Conservation (phyloP, 1,140 invertebrate genomes). For the Nasonia giraulti region DNA sequence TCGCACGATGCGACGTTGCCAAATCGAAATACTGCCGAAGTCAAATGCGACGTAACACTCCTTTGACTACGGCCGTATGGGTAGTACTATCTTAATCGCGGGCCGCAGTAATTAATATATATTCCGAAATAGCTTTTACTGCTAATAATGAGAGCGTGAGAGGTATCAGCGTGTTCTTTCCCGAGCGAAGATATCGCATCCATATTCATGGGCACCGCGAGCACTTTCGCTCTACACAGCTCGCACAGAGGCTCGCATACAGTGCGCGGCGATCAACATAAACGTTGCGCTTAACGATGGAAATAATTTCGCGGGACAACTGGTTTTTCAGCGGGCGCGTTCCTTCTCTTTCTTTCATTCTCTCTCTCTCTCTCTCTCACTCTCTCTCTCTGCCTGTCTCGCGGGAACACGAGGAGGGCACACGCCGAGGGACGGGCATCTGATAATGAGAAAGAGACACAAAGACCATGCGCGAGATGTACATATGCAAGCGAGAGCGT, state of each 20-base stretch:
- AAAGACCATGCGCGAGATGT: neutral
- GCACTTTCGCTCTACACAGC: neutral
- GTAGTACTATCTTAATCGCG: neutral
- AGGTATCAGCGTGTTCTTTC: neutral
- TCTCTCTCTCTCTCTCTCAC: too few species aligned
- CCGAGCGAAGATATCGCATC: constrained; percentile 53
- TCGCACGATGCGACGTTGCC: too few species aligned
- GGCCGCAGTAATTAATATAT: constrained; percentile 25
- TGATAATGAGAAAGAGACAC: constrained; percentile 19
- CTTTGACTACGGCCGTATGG: too few species aligned
- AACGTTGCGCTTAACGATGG: constrained; percentile 66
- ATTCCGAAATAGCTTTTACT: constrained; percentile 15
- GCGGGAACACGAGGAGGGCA: neutral
- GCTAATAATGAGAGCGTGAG: neutral
- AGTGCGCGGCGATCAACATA: constrained; percentile 61
- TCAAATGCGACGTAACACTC: too few species aligned
- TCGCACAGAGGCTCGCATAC: neutral
- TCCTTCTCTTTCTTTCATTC: neutral
- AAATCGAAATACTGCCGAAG: too few species aligned
- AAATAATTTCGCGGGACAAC: constrained; percentile 65
- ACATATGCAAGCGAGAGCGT: neutral
- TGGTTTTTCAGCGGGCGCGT: constrained; percentile 54
- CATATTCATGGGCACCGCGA: constrained; percentile 61
- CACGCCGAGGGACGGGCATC: neutral
- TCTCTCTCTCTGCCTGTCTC: too few species aligned